Conservation (phyloP, 2,888 invertebrate genomes). For the Coecobrya sp. region DNA sequence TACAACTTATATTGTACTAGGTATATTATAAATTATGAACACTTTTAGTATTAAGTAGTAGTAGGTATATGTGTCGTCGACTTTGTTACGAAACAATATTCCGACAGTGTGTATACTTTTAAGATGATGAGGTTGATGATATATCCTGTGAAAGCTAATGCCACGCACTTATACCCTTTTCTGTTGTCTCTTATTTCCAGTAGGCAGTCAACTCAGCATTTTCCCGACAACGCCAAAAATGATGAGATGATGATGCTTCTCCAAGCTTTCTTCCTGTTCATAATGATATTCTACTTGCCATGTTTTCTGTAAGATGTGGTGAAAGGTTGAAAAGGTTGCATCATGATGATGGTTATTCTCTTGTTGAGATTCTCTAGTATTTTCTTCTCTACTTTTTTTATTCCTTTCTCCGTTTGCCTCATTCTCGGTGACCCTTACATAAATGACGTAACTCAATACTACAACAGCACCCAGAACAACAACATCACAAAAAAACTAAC, state of each 20-base stretch:
- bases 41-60: no score
- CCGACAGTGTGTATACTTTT: not conserved
- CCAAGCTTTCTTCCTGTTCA: not conserved
- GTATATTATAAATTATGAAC: conserved; percentile 36
- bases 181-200: not conserved
- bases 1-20: conserved; percentile 1
- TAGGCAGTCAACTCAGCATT: conserved; percentile 30
- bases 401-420: conserved; percentile 46
- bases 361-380: not conserved
- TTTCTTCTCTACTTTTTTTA: not conserved
- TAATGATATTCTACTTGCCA: not conserved
- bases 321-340: conserved; percentile 1
- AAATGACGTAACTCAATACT: conserved; percentile 19
- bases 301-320: not conserved
- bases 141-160: not conserved
- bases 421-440: conserved; percentile 49
- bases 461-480: conserved; percentile 21
- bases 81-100: conserved; percentile 12
- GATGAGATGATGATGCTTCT: conserved; percentile 12
- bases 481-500: conserved; percentile 59
- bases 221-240: not conserved
- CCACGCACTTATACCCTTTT: conserved; percentile 13
- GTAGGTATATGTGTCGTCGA: conserved; percentile 30
- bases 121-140: conserved; percentile 16
- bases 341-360: not conserved